Evolutionary conservation across 35 echinoderm and acorn worm genomes (phyloP).

Genomic region (Strongylocentrotus purpuratus): DNA sequence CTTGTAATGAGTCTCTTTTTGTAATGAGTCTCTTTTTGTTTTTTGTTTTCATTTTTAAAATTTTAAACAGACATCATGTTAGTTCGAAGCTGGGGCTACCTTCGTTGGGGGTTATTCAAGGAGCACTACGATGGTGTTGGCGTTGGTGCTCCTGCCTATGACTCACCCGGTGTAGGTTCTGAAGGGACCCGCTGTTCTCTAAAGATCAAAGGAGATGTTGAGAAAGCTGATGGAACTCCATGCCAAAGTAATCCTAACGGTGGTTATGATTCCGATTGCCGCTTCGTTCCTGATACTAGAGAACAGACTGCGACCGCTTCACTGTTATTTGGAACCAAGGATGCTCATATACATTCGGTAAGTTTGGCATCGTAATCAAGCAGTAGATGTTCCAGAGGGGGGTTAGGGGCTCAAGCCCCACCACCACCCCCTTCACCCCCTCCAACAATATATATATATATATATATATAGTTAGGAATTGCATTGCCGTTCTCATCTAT

Average conservation of each 20-base stretch:
- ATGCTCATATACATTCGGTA: constrained; percentile 14
- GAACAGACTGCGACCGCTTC: constrained; percentile 27
- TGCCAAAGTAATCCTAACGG: background rate
- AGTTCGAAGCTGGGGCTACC: constrained; percentile 13
- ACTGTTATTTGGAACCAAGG: constrained; percentile 22
- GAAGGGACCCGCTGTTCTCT: constrained; percentile 15
- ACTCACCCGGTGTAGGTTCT: background rate
- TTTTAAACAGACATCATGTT: background rate
- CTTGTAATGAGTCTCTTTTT: too few relatives aligned
- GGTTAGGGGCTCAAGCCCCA: too few relatives aligned
- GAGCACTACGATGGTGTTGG: background rate
- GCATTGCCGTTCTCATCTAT: too few relatives aligned
- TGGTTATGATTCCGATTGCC: background rate
- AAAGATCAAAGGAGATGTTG: constrained; percentile 9
- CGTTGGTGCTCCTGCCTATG: constrained; percentile 1
- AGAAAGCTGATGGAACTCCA: background rate
- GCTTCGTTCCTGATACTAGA: constrained; percentile 2
- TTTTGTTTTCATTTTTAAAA: background rate
- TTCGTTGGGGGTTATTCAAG: constrained; percentile 36
- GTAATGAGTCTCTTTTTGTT: background rate
- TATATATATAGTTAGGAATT: too few relatives aligned
- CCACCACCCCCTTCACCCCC: too few relatives aligned
- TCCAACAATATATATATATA: too few relatives aligned
- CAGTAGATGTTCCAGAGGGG: too few relatives aligned
- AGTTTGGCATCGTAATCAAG: background rate